Evolutionary conservation across 2,113 vertebrate genomes (phyloP), one percentile per base, ranked within the genome.

Genomic region (Hippocampus comes): DNA sequence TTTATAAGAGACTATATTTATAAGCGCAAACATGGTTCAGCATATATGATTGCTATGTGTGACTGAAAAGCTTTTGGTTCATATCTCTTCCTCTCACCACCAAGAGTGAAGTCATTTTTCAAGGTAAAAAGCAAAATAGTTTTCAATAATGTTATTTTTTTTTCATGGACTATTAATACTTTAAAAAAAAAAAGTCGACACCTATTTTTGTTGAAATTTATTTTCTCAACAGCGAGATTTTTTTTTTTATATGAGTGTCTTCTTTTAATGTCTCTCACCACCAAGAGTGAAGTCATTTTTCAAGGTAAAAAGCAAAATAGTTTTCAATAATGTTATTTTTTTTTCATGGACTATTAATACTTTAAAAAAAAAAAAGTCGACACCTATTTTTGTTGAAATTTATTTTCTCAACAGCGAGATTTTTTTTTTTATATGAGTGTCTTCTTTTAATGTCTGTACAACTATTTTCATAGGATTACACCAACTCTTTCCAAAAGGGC

Each of bases 1-100:
- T 83, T 80, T 30, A 79, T 78, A 57, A 38, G 51, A 49, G 21
- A 56, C 68, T 85, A 82, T 78, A 68, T 82, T 76, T 88, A 81
- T 79, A 76, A 4, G 21, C 68, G 51, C 70, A 48, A 67, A 68
- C 34, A 48, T 60, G 53, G 68, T 11, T 2, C 68, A 76, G n/a
- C 27, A 75, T 64, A 25, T 25, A 25, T 25, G 25, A 25, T 46
- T 49, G 60, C 73, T 18, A 70, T 72, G 67, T 79, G 80, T 76
- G 66, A 42, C 30, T 60, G 30, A 60, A 30, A 60, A 60, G 25
- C 14, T 60, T 60, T 60, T 60, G n/a, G n/a, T 25, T 57, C 10
- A 57, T 23, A 1, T 57, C 23, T 11, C 21, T 57, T 60, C 57
- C 14, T 57, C 23, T 23, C 25, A 27, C 4, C 4, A 12, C 17